Percentiles rank a stretch among this genome's conserved stretches.
Conservation (phyloP, 2,888 invertebrate species). For the Dyspetes luteomarginatus region DNA sequence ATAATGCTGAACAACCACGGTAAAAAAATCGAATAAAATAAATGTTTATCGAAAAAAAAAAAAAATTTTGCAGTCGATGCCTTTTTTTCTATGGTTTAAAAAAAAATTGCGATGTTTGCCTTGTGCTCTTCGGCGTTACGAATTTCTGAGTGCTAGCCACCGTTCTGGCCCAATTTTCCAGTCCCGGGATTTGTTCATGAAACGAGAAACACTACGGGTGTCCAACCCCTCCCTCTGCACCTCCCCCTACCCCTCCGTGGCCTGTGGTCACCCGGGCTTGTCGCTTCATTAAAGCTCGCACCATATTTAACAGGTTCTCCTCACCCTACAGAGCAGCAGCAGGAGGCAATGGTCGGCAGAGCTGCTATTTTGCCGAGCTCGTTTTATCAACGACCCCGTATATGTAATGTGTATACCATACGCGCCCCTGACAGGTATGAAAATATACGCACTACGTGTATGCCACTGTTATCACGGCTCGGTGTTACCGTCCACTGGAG, state of each 20-base stretch:
- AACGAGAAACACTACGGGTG: conserved; percentile 32
- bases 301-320: conserved; percentile 59
- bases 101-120: not conserved
- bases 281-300: conserved; percentile 62
- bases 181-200: not conserved
- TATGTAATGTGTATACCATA: not conserved
- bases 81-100: no score
- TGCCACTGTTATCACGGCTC: not conserved
- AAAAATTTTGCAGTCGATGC: no score
- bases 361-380: conserved; percentile 33
- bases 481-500: not conserved
- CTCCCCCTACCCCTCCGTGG: conserved; percentile 16
- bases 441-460: conserved; percentile 23
- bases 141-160: not conserved
- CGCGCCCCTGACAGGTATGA: conserved; percentile 19
- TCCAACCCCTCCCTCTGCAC: not conserved
- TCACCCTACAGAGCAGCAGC: not conserved
- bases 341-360: not conserved
- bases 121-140: not conserved
- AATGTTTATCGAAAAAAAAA: no score
- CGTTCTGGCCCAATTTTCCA: not conserved
- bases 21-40: no score
- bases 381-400: conserved; percentile 44
- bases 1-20: no score
- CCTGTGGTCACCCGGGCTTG: conserved; percentile 60